Conservation (phyloP, 2,888 invertebrate species). For the Hoplodrina ambigua region DNA sequence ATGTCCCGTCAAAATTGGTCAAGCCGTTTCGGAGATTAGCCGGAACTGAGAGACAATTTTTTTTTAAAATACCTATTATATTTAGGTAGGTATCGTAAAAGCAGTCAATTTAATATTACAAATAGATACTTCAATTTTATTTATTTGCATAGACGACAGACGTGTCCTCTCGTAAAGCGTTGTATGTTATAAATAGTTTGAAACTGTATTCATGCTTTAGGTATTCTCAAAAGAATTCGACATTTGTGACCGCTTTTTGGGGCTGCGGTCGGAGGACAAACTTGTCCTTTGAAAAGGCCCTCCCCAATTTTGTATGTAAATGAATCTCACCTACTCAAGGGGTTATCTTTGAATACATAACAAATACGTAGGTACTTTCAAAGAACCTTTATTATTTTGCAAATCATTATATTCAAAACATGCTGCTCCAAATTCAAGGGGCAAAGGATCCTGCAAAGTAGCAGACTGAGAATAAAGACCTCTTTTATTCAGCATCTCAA, state of each 20-base stretch:
- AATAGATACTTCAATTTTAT: no score
- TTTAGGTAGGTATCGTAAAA: no score
- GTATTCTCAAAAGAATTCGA: constrained; percentile 31
- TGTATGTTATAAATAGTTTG: not conserved
- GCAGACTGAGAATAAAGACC: constrained; percentile 33
- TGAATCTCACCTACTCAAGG: constrained; percentile 28
- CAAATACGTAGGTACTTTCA: constrained; percentile 2
- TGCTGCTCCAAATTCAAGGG: constrained; percentile 30
- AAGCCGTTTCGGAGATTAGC: no score
- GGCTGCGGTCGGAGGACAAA: constrained; percentile 15
- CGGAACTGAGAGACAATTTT: no score
- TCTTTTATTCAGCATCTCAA: constrained; percentile 43
- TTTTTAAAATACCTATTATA: no score
- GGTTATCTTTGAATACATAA: constrained; percentile 44
- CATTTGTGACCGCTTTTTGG: constrained; percentile 16
- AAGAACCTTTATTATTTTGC: constrained; percentile 28
- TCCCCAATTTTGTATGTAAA: constrained; percentile 35
- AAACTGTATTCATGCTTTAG: not conserved
- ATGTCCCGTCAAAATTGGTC: no score
- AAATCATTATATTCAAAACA: constrained; percentile 28
- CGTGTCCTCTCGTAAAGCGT: not conserved
- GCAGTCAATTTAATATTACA: no score
- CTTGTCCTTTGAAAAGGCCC: constrained; percentile 17
- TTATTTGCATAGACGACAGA: no score
- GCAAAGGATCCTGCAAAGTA: constrained; percentile 31